A percentile compares a stretch with the other conserved stretches of the same genome.
Evolutionary conservation across 2,113 vertebrate genomes (phyloP).

Genomic region (Proterorhinus semilunaris): DNA sequence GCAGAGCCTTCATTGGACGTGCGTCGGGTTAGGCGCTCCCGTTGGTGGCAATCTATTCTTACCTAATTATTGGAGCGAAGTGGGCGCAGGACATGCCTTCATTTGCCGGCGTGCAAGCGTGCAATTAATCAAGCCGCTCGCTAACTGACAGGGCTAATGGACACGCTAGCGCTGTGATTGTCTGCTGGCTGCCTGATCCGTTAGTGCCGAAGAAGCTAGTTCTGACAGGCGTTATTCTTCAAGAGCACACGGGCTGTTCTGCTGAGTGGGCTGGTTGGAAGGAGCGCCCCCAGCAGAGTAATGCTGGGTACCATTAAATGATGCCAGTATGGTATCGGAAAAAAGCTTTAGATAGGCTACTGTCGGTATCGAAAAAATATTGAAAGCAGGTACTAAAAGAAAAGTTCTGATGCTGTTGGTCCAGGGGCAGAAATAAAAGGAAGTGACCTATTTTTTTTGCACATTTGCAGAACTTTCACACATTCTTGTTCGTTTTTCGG

Average conservation of each 20-base stretch:
- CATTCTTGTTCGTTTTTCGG: too few species aligned
- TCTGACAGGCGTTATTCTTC: conserved; percentile 65
- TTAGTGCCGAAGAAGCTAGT: conserved; percentile 34
- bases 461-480: too few species aligned
- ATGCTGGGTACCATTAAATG: too few species aligned
- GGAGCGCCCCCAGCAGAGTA: not conserved
- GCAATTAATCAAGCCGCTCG: conserved; percentile 71
- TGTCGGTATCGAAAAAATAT: too few species aligned
- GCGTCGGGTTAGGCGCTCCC: conserved; percentile 28
- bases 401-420: too few species aligned
- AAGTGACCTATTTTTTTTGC: too few species aligned
- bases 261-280: conserved; percentile 26
- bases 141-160: conserved; percentile 72
- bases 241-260: conserved; percentile 51
- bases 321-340: too few species aligned
- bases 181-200: conserved; percentile 62
- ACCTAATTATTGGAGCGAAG: conserved; percentile 66
- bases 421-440: too few species aligned
- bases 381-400: too few species aligned
- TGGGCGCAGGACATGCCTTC: conserved; percentile 61
- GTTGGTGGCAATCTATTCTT: conserved; percentile 65
- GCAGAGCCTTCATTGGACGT: conserved; percentile 53
- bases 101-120: conserved; percentile 64
- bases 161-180: conserved; percentile 65
- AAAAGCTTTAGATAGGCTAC: too few species aligned